phyloP scores from a whole-genome alignment of 1,140 invertebrate genomes.

The Drosophila suzukii region DNA sequence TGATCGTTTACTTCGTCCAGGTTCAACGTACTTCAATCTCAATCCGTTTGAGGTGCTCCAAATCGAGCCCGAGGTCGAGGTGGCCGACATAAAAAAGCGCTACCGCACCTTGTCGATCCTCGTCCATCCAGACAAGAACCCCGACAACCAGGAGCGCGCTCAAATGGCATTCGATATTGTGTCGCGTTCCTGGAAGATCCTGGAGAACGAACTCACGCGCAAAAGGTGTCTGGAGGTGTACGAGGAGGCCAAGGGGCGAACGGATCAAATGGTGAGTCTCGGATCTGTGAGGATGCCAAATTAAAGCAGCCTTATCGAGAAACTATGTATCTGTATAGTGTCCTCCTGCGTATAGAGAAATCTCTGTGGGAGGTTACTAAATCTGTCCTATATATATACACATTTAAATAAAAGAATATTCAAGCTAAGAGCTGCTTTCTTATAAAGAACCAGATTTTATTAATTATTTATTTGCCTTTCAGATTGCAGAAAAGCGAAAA shows the following conservation, averaged over 20 bases:
- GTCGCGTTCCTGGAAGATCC: conserved; percentile 97
- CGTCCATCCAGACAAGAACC: conserved; percentile 93
- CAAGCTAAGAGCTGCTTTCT: too few species aligned
- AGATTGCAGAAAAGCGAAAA: conserved; percentile 97
- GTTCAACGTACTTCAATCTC: conserved; percentile 98
- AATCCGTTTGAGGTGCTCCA: conserved; percentile 98
- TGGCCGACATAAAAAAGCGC: conserved; percentile 98
- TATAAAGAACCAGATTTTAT: background rate
- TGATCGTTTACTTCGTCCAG: conserved; percentile 94
- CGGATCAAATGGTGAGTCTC: conserved; percentile 94
- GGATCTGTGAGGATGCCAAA: background rate
- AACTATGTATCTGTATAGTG: background rate
- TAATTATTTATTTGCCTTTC: conserved; percentile 19
- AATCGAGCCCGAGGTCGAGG: conserved; percentile 93
- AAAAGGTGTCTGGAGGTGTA: conserved; percentile 98
- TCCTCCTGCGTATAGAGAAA: background rate
- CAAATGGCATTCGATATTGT: conserved; percentile 97
- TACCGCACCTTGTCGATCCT: conserved; percentile 98
- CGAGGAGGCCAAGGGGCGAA: conserved; percentile 97
- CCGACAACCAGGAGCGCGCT: conserved; percentile 96
- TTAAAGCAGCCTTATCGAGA: background rate
- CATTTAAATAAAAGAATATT: background rate
- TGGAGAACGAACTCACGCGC: conserved; percentile 97
- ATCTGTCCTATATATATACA: background rate
- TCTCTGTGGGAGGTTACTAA: background rate